A percentile compares a stretch with the other conserved stretches of the same genome.
These are phyloP conservation scores for Globodera ellingtonae DNA, from an alignment of 1,140 invertebrate species.

Conservation along the genomic window DNA sequence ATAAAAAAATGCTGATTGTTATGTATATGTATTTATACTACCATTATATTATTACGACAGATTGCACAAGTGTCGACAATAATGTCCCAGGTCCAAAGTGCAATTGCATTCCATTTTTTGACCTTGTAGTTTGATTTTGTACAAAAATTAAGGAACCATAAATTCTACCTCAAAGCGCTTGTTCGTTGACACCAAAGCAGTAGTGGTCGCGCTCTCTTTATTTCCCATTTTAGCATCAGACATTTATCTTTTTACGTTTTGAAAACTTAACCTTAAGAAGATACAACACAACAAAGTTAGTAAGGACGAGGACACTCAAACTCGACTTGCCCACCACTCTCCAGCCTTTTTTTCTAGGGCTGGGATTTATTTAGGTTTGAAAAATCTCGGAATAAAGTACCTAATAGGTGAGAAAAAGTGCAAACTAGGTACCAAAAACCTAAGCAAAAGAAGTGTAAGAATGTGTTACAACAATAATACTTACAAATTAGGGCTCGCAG, in stretches of 20 bases:
- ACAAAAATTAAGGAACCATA: background rate
- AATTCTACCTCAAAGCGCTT: slow-evolving; percentile 37
- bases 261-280: no score
- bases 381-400: no score
- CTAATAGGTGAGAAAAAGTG: no score
- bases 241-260: slow-evolving; percentile 18
- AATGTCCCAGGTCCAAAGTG: slow-evolving; percentile 87
- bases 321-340: no score
- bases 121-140: slow-evolving; percentile 30
- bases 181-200: background rate
- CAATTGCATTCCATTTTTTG: slow-evolving; percentile 66
- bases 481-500: no score
- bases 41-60: slow-evolving; percentile 98
- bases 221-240: slow-evolving; percentile 44
- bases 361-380: no score
- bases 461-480: no score
- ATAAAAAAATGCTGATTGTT: background rate
- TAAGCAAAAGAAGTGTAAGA: no score
- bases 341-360: no score
- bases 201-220: slow-evolving; percentile 26
- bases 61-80: slow-evolving; percentile 99
- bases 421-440: no score
- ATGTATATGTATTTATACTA: background rate
- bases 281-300: no score
- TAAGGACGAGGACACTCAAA: no score